These are phyloP conservation scores for Solenopsis fugax DNA, from an alignment of 1,140 invertebrate genomes.

Conservation along the genomic window DNA sequence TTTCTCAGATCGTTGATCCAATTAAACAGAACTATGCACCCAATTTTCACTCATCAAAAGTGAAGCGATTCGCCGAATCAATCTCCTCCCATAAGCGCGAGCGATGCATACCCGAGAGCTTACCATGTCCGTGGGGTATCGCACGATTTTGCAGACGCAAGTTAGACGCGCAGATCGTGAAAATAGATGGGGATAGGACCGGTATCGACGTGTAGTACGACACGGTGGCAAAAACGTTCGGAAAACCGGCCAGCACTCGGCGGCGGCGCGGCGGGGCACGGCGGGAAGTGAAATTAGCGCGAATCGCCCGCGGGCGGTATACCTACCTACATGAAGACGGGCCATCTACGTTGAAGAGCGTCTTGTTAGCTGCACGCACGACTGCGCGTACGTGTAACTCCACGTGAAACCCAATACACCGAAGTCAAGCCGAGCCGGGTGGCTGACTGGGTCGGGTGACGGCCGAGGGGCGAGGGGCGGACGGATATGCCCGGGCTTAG, in stretches of 20 bases:
- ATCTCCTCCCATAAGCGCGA: background rate
- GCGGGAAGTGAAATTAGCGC: slow-evolving; percentile 60
- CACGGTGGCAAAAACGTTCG: slow-evolving; percentile 39
- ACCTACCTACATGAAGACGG: slow-evolving; percentile 58
- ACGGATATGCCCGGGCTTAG: slow-evolving; percentile 9
- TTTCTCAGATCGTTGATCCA: background rate
- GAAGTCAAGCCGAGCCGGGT: slow-evolving; percentile 51
- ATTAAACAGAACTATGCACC: background rate
- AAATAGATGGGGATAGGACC: slow-evolving; percentile 10
- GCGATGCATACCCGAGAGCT: background rate
- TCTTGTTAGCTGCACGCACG: slow-evolving; percentile 67
- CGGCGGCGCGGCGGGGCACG: slow-evolving; percentile 22
- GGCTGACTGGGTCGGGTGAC: background rate
- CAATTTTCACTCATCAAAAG: background rate
- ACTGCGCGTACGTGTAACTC: slow-evolving; percentile 55
- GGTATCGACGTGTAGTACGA: background rate
- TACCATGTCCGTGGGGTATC: background rate
- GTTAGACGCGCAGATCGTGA: slow-evolving; percentile 26
- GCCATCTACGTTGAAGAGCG: slow-evolving; percentile 52
- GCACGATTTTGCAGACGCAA: slow-evolving; percentile 2
- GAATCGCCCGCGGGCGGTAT: slow-evolving; percentile 61
- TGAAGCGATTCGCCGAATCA: background rate
- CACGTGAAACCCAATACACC: slow-evolving; percentile 73
- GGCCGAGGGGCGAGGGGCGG: slow-evolving; percentile 41
- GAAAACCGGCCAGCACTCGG: slow-evolving; percentile 45